A percentile compares a stretch with the other conserved stretches of the same genome.
Evolutionary conservation across 2,113 vertebrate genomes (phyloP).

Genomic region (Sorex araneus): DNA sequence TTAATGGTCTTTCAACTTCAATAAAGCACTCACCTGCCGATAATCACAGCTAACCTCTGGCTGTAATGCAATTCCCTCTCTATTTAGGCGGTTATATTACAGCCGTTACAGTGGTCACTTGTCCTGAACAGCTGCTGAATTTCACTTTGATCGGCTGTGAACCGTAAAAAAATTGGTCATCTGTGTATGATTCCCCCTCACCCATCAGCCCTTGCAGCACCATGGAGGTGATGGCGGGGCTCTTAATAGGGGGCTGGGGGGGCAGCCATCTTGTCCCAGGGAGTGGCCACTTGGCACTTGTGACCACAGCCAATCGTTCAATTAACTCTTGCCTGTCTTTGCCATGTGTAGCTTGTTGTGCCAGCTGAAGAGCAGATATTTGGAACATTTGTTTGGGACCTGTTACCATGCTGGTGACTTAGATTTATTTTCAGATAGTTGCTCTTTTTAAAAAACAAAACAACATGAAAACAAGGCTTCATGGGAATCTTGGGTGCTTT

Average conservation of each 20-base stretch:
- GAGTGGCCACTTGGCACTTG: constrained; percentile 81
- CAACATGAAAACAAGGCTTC: background rate
- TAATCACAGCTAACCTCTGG: constrained; percentile 93
- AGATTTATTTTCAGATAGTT: constrained; percentile 41
- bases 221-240: constrained; percentile 85
- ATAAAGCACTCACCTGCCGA: constrained; percentile 96
- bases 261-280: constrained; percentile 88
- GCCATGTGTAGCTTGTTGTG: constrained; percentile 81
- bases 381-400: constrained; percentile 75
- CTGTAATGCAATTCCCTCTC: constrained; percentile 93
- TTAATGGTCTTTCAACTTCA: constrained; percentile 96
- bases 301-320: constrained; percentile 80
- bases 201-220: constrained; percentile 91
- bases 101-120: constrained; percentile 94
- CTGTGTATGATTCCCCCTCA: constrained; percentile 92
- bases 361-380: constrained; percentile 80
- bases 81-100: constrained; percentile 94
- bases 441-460: background rate
- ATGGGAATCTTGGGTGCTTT: constrained; percentile 15
- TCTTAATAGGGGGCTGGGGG: constrained; percentile 80
- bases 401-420: constrained; percentile 43
- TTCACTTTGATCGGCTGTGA: constrained; percentile 92
- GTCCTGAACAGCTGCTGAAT: constrained; percentile 95
- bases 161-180: constrained; percentile 93
- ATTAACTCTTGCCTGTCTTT: constrained; percentile 87